A percentile compares a stretch with the other conserved stretches of the same genome.
phyloP scores from a whole-genome alignment of 2,113 vertebrate genomes.

The Forbesichthys agassizii region DNA sequence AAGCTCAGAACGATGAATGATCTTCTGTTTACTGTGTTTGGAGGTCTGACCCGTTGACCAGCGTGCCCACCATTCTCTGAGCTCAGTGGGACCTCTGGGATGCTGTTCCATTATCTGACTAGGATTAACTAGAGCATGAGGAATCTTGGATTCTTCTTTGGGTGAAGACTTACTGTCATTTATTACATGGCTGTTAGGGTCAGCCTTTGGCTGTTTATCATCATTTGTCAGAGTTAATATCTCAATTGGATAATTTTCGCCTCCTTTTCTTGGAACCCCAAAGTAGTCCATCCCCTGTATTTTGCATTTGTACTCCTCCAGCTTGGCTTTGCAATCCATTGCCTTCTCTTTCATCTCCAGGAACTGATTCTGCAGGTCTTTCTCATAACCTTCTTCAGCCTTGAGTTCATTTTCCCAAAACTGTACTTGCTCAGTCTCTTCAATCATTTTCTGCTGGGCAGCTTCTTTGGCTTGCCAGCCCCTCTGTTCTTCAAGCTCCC shows the following conservation, averaged over 20 bases:
- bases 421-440: conserved; percentile 67
- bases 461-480: conserved; percentile 25
- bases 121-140: conserved; percentile 49
- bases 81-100: conserved; percentile 61
- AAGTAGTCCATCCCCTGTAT: conserved; percentile 47
- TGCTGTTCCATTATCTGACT: conserved; percentile 58
- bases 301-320: conserved; percentile 68
- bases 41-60: conserved; percentile 63
- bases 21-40: conserved; percentile 35
- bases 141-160: conserved; percentile 38
- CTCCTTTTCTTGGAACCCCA: background rate
- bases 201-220: conserved; percentile 3
- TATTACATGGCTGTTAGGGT: conserved; percentile 21
- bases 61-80: conserved; percentile 74
- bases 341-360: conserved; percentile 67
- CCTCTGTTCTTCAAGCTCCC: conserved; percentile 55
- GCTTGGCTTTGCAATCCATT: conserved; percentile 63
- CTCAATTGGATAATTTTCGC: background rate
- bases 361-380: conserved; percentile 72
- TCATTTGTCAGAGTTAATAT: conserved; percentile 6
- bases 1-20: conserved; percentile 72
- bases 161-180: conserved; percentile 54
- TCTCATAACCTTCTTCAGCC: conserved; percentile 69
- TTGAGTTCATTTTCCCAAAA: conserved; percentile 79
- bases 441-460: conserved; percentile 13